Evolutionary conservation across 2,113 vertebrate genomes (phyloP), one percentile per base, ranked within the genome.

Genomic region (Urocynchramus pylzowi): DNA sequence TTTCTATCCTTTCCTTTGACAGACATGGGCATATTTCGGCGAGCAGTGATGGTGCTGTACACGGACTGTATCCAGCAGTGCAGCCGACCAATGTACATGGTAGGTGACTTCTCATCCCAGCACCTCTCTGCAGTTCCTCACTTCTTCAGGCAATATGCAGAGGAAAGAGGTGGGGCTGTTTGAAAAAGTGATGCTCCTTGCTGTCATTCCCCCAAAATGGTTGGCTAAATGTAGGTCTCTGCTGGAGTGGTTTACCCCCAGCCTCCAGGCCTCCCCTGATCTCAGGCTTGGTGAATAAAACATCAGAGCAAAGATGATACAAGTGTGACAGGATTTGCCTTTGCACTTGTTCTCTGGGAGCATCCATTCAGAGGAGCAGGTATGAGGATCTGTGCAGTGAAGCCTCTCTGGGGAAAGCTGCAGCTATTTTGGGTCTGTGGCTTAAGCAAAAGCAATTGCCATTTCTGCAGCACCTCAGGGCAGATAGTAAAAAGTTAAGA

Each of bases 61-160:
- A 98, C 96, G 0, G 98, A 98, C 84, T 98, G 97, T 35, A 87
- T 98, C 90, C 98, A 98, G 92, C 98, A 98, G 88, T 98, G 98
- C 86, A 98, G 98, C 79, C 96, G 98, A 39, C 98, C 98, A 8
- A 98, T 98, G 95, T 98, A 98, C 67, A 98, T 97, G 98, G 98
- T 98, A 97, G 6, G 98, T 92, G 80, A 19, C 3, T 53, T 22
- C 23, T 63, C 49, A 53, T 24, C 59, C 69, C 26, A 33, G 75
- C 18, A 16, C 13, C 28, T 53, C 19, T 76, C 30, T 54, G 42
- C 37, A 54, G 0, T 47, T 31, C 31, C 64, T 86, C 44, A 3
- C 30, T 63, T 59, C 67, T 14, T 37, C 12, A 64, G 75, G 67
- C 28, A 52, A 3, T 12, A 26, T 56, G 54, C 39, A 86, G 56